Evolutionary conservation across 2,113 vertebrate species (phyloP), one percentile per base, ranked within the genome.

Genomic region (Chaetodon trifascialis): DNA sequence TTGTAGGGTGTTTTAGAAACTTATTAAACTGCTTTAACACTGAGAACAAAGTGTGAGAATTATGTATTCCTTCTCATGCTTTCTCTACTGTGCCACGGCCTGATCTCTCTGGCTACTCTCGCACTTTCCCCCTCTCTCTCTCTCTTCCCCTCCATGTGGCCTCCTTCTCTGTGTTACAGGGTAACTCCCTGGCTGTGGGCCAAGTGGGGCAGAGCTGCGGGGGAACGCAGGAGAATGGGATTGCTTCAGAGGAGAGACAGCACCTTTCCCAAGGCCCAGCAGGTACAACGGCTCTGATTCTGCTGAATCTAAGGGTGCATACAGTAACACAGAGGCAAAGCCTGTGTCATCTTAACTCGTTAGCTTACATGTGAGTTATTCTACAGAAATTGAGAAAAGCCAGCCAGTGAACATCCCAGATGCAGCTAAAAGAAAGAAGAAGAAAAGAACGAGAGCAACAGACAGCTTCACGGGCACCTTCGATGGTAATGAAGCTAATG

Each of bases 391-490:
- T 87, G 97, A 97, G 89, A 97, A 94, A 94, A 99, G 97, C 78
- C 95, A 97, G 83, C 96, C 96, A 79, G 88, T 99, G 81, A 94
- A 95, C 75, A 97, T 98, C 85, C 89, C 93, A 79, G 96, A 97
- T 62, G 91, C 88, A 56, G 94, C 93, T 58, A 97, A 96, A 91
- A 95, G 95, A 80, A 98, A 93, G 85, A 99, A 98, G 95, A 99
- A 99, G 90, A 99, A 99, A 85, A 96, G 96, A 82, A 94, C 95
- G 19, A 95, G 96, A 88, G 96, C 96, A 14, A 94, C 96, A 5
- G 96, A 97, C 90, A 95, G 95, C 67, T 94, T 95, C 46, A 96
- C 95, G 3, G 97, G 96, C 69, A 97, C 95, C 34, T 99, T 99
- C 91, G 95, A 97, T 95, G 97, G 98, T 99, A 89, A 79, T 40